These are phyloP conservation scores for Aphidius gifuensis DNA, from an alignment of 1,140 invertebrate species.

Conservation along the genomic window DNA sequence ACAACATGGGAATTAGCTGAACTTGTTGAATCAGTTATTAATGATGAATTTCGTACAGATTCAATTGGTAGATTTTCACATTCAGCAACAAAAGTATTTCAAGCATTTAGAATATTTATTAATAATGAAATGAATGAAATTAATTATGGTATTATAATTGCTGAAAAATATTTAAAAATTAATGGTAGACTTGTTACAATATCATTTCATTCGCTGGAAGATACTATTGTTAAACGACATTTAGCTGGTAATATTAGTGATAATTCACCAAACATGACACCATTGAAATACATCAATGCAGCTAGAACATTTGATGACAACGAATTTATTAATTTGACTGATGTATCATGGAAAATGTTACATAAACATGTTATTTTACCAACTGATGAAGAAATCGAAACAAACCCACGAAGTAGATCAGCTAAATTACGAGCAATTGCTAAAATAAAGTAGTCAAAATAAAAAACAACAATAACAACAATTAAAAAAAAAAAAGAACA, in stretches of 20 bases:
- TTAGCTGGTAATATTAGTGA: conserved; percentile 73
- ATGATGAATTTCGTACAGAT: conserved; percentile 61
- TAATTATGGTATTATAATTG: conserved; percentile 81
- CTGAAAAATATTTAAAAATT: conserved; percentile 72
- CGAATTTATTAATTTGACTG: conserved; percentile 61
- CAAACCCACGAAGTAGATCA: conserved; percentile 81
- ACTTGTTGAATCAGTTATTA: conserved; percentile 69
- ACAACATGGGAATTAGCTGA: conserved; percentile 82
- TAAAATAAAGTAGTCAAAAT: conserved; percentile 60
- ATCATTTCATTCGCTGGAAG: conserved; percentile 91
- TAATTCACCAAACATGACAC: conserved; percentile 63
- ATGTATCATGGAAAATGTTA: conserved; percentile 71
- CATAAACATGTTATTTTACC: conserved; percentile 80
- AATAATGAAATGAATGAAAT: conserved; percentile 97
- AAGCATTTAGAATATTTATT: conserved; percentile 91
- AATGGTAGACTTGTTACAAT: conserved; percentile 78
- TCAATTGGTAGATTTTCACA: conserved; percentile 74
- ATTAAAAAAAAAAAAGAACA: conserved; percentile 19
- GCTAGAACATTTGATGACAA: conserved; percentile 56
- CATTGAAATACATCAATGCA: conserved; percentile 65
- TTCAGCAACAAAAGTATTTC: conserved; percentile 88
- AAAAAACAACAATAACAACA: neutral
- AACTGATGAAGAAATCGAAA: conserved; percentile 67
- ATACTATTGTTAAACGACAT: conserved; percentile 91
- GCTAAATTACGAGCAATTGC: conserved; percentile 82